These are phyloP conservation scores for Zaprionus inermis DNA, from an alignment of 1,140 invertebrate species.

Conservation along the genomic window DNA sequence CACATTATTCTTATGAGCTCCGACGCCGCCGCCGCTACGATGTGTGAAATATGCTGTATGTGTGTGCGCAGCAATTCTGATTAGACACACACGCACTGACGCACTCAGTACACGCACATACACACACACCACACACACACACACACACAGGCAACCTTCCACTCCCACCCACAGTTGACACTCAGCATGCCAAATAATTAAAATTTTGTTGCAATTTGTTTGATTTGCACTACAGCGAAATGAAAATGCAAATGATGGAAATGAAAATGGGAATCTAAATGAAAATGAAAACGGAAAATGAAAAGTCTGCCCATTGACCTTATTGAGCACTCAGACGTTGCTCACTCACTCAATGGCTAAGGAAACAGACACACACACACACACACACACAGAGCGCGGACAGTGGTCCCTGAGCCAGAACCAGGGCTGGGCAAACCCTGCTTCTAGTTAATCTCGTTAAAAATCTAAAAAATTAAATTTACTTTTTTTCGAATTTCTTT, in stretches of 20 bases:
- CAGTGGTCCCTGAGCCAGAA: neutral
- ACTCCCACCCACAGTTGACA: slow-evolving; percentile 34
- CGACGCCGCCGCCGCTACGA: slow-evolving; percentile 51
- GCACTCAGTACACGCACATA: too few relatives aligned
- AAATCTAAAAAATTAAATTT: too few relatives aligned
- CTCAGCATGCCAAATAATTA: slow-evolving; percentile 63
- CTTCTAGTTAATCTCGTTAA: too few relatives aligned
- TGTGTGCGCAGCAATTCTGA: slow-evolving; percentile 75
- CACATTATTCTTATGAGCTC: slow-evolving; percentile 75
- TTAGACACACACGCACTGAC: slow-evolving; percentile 43
- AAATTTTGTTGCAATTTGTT: slow-evolving; percentile 74
- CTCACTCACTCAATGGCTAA: slow-evolving; percentile 8
- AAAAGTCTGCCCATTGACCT: slow-evolving; percentile 75
- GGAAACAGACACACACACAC: slow-evolving; percentile 12
- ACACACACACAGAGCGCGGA: neutral
- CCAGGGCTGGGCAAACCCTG: neutral
- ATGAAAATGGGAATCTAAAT: slow-evolving; percentile 53
- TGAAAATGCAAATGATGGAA: slow-evolving; percentile 74
- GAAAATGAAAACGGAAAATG: slow-evolving; percentile 67
- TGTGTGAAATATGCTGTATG: slow-evolving; percentile 77
- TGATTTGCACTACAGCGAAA: slow-evolving; percentile 75
- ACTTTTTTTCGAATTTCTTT: slow-evolving; percentile 1
- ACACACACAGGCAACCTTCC: slow-evolving; percentile 7
- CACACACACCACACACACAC: neutral
- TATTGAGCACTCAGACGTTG: slow-evolving; percentile 66